Evolutionary conservation across 1,140 invertebrate genomes (phyloP), one percentile per base, ranked within the genome.

Genomic region (Chrysopa pallens): DNA sequence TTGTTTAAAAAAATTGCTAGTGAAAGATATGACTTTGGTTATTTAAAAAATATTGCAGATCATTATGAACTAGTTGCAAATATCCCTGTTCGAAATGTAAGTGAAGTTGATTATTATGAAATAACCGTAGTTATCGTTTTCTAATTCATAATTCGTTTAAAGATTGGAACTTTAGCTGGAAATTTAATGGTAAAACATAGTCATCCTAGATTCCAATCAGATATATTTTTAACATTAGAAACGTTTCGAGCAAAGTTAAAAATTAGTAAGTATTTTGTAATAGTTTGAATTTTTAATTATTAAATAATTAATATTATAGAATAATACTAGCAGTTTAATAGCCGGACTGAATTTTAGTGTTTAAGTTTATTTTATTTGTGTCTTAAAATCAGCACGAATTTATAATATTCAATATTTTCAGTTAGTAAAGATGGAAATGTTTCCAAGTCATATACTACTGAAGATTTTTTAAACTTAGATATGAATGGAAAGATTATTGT

Each of bases 161-260:
- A 82, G 78, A 70, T 74, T 49, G 81, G 77, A 43, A 77, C 74
- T 14, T 62, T 86, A 45, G 84, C 76, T 38, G 84, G 84, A 33
- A 89, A 89, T 58, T 62, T 90, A 44, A 77, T 74, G 62, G 68
- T 87, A 38, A 89, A 88, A 63, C 69, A 86, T 54, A 46, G 61
- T 9, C 65, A 85, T 50, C 67, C 62, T 9, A 75, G 83, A 53
- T 88, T 89, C 59, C 79, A 76, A 28, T 88, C 84, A 1, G 83
- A 88, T 61, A 51, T 88, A 14, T 87, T 83, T 58, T 53, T 84
- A 33, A 65, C 83, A 31, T 62, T 87, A 40, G 80, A 81, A 67
- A 73, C 75, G 12, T 70, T 74, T 45, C 72, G 73, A 39, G 80
- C 78, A 6, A 61, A 68, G 17, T 23, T 23, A 23, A 2, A 23